phyloP scores from a whole-genome alignment of 1,140 invertebrate species.

The Polyergus mexicanus region DNA sequence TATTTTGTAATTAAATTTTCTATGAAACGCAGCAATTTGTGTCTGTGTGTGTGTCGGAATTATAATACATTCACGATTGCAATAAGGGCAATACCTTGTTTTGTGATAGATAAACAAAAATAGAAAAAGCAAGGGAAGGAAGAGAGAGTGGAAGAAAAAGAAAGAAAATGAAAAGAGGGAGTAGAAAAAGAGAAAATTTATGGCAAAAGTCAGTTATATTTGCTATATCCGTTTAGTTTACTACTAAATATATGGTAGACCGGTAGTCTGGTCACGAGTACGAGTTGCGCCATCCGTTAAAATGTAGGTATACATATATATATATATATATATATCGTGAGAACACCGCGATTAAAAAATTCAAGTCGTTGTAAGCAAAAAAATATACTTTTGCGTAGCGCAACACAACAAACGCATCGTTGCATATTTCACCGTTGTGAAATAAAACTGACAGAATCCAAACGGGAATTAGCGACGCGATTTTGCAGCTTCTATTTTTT shows the following conservation, averaged over 20 bases:
- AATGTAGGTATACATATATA: constrained; percentile 41
- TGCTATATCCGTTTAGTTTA: constrained; percentile 46
- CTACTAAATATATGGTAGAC: constrained; percentile 35
- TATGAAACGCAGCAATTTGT: background rate
- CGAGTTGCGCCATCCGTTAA: constrained; percentile 52
- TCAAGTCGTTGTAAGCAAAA: constrained; percentile 48
- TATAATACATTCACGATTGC: background rate
- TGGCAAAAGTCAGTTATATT: constrained; percentile 12
- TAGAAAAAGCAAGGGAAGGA: background rate
- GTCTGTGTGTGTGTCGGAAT: background rate
- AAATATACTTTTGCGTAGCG: constrained; percentile 40
- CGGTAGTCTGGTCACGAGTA: background rate
- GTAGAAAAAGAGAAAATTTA: background rate
- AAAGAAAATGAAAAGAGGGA: background rate
- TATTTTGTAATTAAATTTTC: constrained; percentile 16
- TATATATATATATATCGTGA: constrained; percentile 11
- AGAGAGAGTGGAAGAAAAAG: background rate
- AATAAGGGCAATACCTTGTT: background rate
- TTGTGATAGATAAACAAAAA: background rate
- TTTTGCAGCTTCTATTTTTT: constrained; percentile 32
- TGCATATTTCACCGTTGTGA: constrained; percentile 42
- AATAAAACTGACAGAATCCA: constrained; percentile 23
- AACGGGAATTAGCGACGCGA: constrained; percentile 29
- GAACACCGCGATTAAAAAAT: constrained; percentile 31
- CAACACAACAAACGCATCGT: constrained; percentile 39